Evolutionary conservation across 2,797 vertebrate genomes (phyloP).

Genomic region (Gastrophryne carolinensis): DNA sequence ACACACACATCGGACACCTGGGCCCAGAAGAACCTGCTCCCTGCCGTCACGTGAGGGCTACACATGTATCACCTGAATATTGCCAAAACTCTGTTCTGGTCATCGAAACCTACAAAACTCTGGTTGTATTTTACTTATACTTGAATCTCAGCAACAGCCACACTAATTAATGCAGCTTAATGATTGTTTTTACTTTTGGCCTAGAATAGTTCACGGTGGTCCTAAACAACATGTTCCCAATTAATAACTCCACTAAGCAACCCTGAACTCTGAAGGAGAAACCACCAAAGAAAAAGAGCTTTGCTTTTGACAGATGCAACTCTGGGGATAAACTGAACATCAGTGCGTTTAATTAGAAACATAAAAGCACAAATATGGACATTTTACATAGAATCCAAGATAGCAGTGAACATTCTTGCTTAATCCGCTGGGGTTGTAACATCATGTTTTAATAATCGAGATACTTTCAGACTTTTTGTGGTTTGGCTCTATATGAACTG

Average conservation of each 20-base stretch:
- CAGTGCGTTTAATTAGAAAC: background rate
- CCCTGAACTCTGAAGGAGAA: background rate
- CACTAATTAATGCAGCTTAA: no score
- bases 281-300: background rate
- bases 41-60: no score
- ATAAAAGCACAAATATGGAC: background rate
- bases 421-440: background rate
- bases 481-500: constrained; percentile 5
- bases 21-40: no score
- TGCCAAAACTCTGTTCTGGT: no score
- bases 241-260: background rate
- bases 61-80: no score
- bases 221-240: background rate
- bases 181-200: no score
- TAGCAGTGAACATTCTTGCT: background rate
- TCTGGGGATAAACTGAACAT: background rate
- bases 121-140: no score
- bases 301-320: background rate
- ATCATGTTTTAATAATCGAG: constrained; percentile 17
- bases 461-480: constrained; percentile 1
- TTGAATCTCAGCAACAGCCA: no score
- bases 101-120: no score
- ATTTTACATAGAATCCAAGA: background rate
- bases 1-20: no score
- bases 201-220: no score